Conservation (phyloP, 2,888 invertebrate species). For the Agriopis marginaria region DNA sequence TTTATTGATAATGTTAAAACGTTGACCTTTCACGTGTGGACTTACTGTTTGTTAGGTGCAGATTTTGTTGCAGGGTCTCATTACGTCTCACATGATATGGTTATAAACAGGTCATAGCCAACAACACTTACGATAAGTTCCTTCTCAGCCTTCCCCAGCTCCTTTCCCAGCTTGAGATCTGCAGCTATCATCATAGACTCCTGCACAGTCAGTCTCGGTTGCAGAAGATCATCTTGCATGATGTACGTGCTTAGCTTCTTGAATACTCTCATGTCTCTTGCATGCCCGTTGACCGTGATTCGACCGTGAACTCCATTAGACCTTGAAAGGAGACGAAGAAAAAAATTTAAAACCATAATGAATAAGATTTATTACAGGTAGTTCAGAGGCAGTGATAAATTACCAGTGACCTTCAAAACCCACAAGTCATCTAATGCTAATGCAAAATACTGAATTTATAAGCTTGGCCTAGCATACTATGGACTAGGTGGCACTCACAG, state of each 20-base stretch:
- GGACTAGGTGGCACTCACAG: no score
- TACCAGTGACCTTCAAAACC: no score
- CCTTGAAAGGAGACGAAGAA: constrained; percentile 60
- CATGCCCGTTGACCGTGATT: constrained; percentile 89
- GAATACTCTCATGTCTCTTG: constrained; percentile 89
- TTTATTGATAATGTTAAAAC: no score
- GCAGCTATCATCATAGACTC: constrained; percentile 92
- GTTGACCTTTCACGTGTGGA: no score
- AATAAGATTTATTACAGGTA: no score
- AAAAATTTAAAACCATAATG: background rate
- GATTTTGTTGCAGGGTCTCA: no score
- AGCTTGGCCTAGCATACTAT: no score
- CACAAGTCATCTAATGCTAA: background rate
- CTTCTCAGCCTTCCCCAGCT: constrained; percentile 86
- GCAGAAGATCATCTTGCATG: constrained; percentile 92
- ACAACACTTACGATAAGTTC: constrained; percentile 87
- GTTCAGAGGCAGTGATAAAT: no score
- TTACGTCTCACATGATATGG: no score
- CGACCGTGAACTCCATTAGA: constrained; percentile 88
- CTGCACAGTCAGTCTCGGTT: constrained; percentile 89
- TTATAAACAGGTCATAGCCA: no score
- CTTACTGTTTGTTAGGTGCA: no score
- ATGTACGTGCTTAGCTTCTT: constrained; percentile 93
- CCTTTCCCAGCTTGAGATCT: constrained; percentile 89
- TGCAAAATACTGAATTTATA: no score